Evolutionary conservation across 2,113 vertebrate species (phyloP), one percentile per base, ranked within the genome.

Genomic region (Delphinapterus leucas): DNA sequence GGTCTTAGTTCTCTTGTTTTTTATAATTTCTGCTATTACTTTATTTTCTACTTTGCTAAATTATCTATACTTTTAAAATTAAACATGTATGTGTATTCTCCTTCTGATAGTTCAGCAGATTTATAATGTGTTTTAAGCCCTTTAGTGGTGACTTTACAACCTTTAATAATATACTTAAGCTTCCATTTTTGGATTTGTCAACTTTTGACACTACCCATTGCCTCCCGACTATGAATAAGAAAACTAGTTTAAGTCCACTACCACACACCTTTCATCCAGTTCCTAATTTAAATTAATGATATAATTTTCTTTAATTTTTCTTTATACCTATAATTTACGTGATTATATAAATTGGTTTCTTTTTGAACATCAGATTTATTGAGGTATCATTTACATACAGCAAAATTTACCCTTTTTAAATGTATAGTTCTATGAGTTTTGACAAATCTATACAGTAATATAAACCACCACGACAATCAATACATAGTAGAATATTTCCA

Each of bases 41-140:
- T 81, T 36, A 28, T 61, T 92, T 95, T 88, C 25, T 81, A 80
- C 63, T 74, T 95, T 94, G 53, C 21, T 53, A 86, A 89, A 47
- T 90, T 23, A 77, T 73, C 23, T 73, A 36, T 55, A 74, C 23
- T 44, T 94, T 49, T 14, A 49, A 84, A 89, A 68, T 74, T 38
- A 91, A 95, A 65, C 81, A 28, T 68, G 5, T 44, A n/a, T 47
- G 6, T 60, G 6, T n/a, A 18, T 81, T 97, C 95, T 88, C 15
- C 8, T 88, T 93, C 25, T 93, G 70, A 88, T 85, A 81, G 36
- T 60, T 94, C 23, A 58, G 33, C 65, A 79, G 20, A 74, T 85
- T 97, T 77, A n/a, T 70, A 68, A 88, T 68, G 28, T 84, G 2
- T 25, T 80, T 87, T 63, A 53, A 68, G 9, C 2, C 4, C 3